Percentiles rank a stretch among this genome's conserved stretches.
Conservation (phyloP, 1,140 invertebrate species). For the Platorchestia sp. region DNA sequence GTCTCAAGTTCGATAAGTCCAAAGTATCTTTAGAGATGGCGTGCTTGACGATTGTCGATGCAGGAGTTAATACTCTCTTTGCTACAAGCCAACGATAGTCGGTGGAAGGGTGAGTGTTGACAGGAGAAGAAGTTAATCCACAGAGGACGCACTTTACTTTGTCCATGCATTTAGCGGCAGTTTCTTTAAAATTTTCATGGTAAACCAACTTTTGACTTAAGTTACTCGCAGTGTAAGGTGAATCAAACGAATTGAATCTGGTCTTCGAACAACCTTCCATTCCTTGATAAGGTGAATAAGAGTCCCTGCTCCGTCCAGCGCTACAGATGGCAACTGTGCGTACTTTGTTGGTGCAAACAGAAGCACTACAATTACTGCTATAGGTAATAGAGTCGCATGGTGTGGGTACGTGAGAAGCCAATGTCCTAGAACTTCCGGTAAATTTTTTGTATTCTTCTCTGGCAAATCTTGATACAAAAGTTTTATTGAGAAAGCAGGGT, state of each 20-base stretch:
- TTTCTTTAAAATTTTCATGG: slow-evolving; percentile 20
- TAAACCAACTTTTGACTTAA: background rate
- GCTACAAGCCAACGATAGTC: slow-evolving; percentile 13
- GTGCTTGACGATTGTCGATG: background rate
- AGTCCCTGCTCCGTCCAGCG: background rate
- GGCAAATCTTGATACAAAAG: background rate
- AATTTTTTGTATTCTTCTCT: background rate
- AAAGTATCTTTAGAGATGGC: background rate
- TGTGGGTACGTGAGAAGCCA: background rate
- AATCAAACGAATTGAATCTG: background rate
- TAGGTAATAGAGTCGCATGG: background rate
- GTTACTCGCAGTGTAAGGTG: background rate
- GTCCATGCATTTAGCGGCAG: slow-evolving; percentile 1
- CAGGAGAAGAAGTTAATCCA: background rate
- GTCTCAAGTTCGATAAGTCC: background rate
- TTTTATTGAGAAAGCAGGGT: background rate
- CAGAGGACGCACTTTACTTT: slow-evolving; percentile 12
- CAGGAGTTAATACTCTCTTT: background rate
- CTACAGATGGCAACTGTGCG: background rate
- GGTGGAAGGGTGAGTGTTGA: background rate
- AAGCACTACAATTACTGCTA: background rate
- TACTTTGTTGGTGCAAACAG: background rate
- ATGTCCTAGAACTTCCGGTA: background rate
- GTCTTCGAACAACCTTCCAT: background rate
- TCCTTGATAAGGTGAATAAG: background rate